phyloP scores from a whole-genome alignment of 92 coral and sea anemone species.

The Porites rus region DNA sequence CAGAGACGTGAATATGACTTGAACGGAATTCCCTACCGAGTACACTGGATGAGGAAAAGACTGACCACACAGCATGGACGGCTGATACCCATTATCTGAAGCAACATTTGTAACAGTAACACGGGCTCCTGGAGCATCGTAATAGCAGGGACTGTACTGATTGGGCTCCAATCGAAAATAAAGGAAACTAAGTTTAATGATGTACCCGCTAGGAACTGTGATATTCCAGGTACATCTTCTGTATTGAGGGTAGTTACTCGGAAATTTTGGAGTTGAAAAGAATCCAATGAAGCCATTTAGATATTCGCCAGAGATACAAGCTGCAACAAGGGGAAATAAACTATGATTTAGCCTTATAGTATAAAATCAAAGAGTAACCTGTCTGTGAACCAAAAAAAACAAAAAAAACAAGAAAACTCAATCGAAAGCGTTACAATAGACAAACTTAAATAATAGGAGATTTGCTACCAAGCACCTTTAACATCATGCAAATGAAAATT shows the following conservation, averaged over 20 bases:
- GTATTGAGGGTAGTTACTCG: not conserved
- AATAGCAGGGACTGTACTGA: too few relatives aligned
- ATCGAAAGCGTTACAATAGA: too few relatives aligned
- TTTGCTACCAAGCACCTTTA: too few relatives aligned
- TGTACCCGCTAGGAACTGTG: constrained; percentile 32
- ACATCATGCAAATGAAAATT: too few relatives aligned
- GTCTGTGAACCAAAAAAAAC: too few relatives aligned
- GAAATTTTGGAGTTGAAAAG: constrained; percentile 23
- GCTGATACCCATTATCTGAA: not conserved
- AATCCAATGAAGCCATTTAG: constrained; percentile 8
- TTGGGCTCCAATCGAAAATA: not conserved
- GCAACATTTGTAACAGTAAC: not conserved
- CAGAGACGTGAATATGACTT: not conserved
- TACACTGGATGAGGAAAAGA: not conserved
- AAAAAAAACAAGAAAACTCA: too few relatives aligned
- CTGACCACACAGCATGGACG: not conserved
- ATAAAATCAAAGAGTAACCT: too few relatives aligned
- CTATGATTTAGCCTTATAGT: too few relatives aligned
- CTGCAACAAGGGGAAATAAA: too few relatives aligned
- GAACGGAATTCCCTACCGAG: not conserved
- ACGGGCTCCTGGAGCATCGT: not conserved
- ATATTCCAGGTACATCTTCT: constrained; percentile 28
- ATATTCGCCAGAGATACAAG: not conserved
- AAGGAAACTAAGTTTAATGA: not conserved
- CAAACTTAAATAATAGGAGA: too few relatives aligned